Evolutionary conservation across 2,888 invertebrate genomes (phyloP).

Genomic region (Apantesis nais): DNA sequence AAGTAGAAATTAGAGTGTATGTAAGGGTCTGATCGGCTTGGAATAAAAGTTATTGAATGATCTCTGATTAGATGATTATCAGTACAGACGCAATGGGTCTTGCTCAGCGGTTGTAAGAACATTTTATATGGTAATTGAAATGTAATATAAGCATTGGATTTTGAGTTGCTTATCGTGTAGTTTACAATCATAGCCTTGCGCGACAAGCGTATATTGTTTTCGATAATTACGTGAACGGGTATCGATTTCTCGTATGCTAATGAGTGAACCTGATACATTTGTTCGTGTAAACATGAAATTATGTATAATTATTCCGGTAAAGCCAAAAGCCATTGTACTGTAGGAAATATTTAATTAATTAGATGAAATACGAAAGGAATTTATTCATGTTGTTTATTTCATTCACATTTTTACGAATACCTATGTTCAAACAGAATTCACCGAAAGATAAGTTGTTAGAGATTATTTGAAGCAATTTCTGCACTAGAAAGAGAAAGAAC

Average conservation of each 20-base stretch:
- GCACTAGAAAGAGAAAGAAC: neutral
- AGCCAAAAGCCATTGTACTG: constrained; percentile 26
- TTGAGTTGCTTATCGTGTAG: constrained; percentile 74
- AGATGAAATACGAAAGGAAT: neutral
- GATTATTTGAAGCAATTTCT: neutral
- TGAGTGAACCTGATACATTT: constrained; percentile 62
- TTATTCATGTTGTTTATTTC: neutral
- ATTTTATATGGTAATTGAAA: constrained; percentile 85
- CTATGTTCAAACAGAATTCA: neutral
- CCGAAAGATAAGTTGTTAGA: neutral
- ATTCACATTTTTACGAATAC: neutral
- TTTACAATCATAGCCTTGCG: constrained; percentile 60
- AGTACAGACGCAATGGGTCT: constrained; percentile 72
- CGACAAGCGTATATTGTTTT: constrained; percentile 59
- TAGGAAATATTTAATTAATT: constrained; percentile 4
- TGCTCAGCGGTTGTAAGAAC: constrained; percentile 69
- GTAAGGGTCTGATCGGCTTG: constrained; percentile 57
- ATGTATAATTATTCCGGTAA: constrained; percentile 33
- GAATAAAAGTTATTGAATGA: constrained; percentile 83
- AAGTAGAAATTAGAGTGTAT: constrained; percentile 54
- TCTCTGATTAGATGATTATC: constrained; percentile 85
- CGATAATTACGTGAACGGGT: constrained; percentile 69
- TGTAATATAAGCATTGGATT: constrained; percentile 79
- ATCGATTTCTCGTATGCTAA: constrained; percentile 75
- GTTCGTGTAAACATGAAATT: constrained; percentile 32